A percentile compares a stretch with the other conserved stretches of the same genome.
Conservation (phyloP, 2,113 vertebrate genomes). For the Porphyrio hochstetteri region DNA sequence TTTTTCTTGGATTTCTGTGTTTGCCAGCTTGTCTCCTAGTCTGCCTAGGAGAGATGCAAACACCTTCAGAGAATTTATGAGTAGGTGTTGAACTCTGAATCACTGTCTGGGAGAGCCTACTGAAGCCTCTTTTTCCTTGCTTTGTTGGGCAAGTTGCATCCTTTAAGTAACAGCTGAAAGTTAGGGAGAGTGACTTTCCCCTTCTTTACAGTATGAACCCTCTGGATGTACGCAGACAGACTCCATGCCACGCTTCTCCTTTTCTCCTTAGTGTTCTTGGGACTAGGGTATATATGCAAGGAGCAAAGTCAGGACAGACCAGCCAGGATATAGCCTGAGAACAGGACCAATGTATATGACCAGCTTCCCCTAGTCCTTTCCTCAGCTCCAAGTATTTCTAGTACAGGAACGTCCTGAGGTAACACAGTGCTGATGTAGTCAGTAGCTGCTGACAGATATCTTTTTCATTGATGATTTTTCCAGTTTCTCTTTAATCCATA, state of each 20-base stretch:
- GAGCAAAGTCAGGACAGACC: neutral
- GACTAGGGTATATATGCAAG: neutral
- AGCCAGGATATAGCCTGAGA: neutral
- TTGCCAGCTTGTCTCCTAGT: slow-evolving; percentile 11
- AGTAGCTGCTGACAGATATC: neutral
- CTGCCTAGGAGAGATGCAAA: slow-evolving; percentile 4
- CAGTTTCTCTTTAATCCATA: neutral
- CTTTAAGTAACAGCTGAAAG: neutral
- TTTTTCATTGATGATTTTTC: neutral
- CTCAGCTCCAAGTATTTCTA: neutral
- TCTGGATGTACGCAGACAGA: neutral
- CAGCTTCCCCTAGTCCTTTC: neutral
- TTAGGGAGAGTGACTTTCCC: neutral
- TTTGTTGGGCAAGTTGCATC: neutral
- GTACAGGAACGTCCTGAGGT: neutral
- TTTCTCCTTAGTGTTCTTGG: neutral
- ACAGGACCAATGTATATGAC: neutral
- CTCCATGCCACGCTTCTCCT: neutral
- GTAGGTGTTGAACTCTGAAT: slow-evolving; percentile 48
- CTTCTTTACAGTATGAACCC: neutral
- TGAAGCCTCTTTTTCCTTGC: neutral
- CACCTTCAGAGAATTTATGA: slow-evolving; percentile 28
- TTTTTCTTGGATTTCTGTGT: slow-evolving; percentile 19
- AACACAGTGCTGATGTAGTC: neutral
- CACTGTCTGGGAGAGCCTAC: slow-evolving; percentile 35